Base-by-base conservation (phyloP, 2,797 vertebrate genomes). In the Eulemur mongoz region DNA sequence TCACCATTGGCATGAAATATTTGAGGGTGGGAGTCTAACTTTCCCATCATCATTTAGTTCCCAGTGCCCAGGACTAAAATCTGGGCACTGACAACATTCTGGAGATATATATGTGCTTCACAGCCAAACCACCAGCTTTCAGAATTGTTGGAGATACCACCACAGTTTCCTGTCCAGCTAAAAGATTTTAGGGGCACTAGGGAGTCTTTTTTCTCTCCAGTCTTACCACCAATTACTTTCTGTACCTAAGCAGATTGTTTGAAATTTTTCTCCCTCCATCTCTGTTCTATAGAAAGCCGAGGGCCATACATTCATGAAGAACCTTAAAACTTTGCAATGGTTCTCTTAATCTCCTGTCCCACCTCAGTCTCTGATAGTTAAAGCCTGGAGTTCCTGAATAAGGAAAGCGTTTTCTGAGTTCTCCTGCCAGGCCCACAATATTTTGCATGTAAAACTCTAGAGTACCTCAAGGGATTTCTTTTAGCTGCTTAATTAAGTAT, bases 41-140 rank as follows among this genome's bases (percentile, higher is more conserved):
- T 81, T 43, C 25, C 45, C 48, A 40, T 78, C 27, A 59, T 0
- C 7, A 40, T 40, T 40, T 40, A 40, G 40, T 40, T 40, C 40
- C 40, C 40, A 40, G 40, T 40, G 40, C 40, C 40, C 11, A 32
- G 10, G 13, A 57, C 48, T 81, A 48, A 79, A 23, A 40, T 59
- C 10, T 70, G 23, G 59, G 13, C 14, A 50, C 30, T 35, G 38
- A 90, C 4, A 69, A 22, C 2, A 88, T 81, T 87, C 32, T 27
- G 48, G 38, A 84, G 7, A 43, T 88, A 10, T n/a, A 23, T 50
- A 1, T 43, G 13, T 50, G 5, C 23, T 73, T 45, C 40, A 92
- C 5, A 80, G 65, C 30, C 76, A 80, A 93, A 61, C 13, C 40
- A 91, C 9, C 57, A 93, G 18, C 27, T 91, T 75, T 82, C 48